These are phyloP conservation scores for Tinamus guttatus DNA, from an alignment of 2,113 vertebrate species.

Conservation along the genomic window DNA sequence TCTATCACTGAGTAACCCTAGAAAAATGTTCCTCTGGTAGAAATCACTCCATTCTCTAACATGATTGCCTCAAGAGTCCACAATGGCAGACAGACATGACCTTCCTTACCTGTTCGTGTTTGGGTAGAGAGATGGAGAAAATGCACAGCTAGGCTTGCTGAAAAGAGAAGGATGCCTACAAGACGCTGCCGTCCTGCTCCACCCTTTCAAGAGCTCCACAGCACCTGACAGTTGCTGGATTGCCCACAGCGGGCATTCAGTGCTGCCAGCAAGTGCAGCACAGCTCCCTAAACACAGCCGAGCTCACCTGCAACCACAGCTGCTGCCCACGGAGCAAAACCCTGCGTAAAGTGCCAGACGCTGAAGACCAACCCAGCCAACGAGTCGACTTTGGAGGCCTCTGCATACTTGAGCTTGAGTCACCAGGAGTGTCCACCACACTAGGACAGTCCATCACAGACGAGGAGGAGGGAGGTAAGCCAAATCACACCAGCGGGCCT, in stretches of 20 bases:
- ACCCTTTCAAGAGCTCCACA: neutral
- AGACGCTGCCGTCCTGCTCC: neutral
- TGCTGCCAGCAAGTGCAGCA: neutral
- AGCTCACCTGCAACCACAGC: neutral
- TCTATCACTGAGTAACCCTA: neutral
- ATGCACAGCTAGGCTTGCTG: neutral
- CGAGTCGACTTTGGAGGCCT: neutral
- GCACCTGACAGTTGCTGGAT: neutral
- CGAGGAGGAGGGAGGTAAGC: neutral
- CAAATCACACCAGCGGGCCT: neutral
- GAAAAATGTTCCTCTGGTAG: neutral
- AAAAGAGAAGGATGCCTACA: neutral
- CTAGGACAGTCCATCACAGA: neutral
- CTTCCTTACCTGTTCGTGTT: neutral
- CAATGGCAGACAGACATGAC: neutral
- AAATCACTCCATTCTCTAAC: neutral
- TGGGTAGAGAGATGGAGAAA: neutral
- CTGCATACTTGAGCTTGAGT: neutral
- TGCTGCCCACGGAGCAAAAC: neutral
- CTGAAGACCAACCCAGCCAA: neutral
- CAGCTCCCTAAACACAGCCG: neutral
- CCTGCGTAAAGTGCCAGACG: neutral
- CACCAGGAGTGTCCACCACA: neutral
- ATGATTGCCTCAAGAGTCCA: neutral
- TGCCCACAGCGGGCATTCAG: neutral